A percentile compares a stretch with the other conserved stretches of the same genome.
These are phyloP conservation scores for Drosophila simulans DNA, from an alignment of 1,140 invertebrate genomes.

Conservation along the genomic window DNA sequence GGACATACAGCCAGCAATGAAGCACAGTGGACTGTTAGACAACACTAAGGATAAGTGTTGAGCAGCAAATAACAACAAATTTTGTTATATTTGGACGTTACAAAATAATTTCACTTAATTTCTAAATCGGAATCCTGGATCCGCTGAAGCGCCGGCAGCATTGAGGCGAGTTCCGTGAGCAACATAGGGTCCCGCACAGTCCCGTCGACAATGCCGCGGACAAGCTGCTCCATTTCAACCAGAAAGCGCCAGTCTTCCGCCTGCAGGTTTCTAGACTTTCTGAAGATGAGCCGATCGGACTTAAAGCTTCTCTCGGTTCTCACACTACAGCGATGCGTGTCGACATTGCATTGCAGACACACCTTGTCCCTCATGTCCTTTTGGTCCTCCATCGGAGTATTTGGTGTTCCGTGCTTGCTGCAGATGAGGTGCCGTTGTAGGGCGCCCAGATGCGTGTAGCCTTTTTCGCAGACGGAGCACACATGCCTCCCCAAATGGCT, in stretches of 20 bases:
- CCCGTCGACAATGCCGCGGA: background rate
- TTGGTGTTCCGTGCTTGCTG: background rate
- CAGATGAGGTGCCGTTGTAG: background rate
- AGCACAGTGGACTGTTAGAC: too few relatives aligned
- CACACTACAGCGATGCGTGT: too few relatives aligned
- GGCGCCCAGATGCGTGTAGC: background rate
- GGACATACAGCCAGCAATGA: too few relatives aligned
- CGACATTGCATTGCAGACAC: background rate
- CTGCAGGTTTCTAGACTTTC: background rate
- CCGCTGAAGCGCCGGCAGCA: background rate
- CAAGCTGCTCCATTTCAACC: background rate
- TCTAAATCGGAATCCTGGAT: background rate
- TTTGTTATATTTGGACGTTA: background rate
- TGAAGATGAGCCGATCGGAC: background rate
- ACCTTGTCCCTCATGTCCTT: background rate
- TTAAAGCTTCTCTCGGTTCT: background rate
- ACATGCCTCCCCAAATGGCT: background rate
- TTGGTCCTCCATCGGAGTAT: background rate
- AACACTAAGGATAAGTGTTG: too few relatives aligned
- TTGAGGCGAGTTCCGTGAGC: background rate
- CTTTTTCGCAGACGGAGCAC: background rate
- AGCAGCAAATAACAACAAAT: background rate
- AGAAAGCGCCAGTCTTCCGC: conserved; percentile 10
- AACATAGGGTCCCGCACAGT: background rate
- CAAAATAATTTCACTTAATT: background rate